A percentile compares a stretch with the other conserved stretches of the same genome.
These are phyloP conservation scores for Ylistrum balloti DNA, from an alignment of 1,140 invertebrate species.

Conservation along the genomic window DNA sequence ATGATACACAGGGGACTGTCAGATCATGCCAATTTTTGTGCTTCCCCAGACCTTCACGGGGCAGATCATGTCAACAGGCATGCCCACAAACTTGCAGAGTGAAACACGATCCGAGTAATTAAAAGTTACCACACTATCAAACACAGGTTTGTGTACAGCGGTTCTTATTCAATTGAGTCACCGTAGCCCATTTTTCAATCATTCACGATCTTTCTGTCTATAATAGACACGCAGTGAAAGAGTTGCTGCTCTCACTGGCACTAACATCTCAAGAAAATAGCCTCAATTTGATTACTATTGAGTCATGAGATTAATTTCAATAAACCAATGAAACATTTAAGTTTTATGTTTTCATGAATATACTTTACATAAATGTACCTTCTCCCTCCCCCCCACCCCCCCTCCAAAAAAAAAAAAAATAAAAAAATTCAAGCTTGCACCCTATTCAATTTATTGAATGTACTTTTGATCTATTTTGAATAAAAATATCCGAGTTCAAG, in stretches of 20 bases:
- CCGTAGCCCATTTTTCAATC: background rate
- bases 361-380: too few species aligned
- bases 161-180: background rate
- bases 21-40: background rate
- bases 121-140: background rate
- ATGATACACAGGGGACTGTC: background rate
- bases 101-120: background rate
- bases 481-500: background rate
- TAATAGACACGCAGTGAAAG: background rate
- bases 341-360: too few species aligned
- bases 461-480: background rate
- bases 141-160: background rate
- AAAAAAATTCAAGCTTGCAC: too few species aligned
- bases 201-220: background rate
- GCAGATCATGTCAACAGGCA: background rate
- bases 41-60: background rate
- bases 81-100: background rate
- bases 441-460: too few species aligned
- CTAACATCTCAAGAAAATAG: background rate
- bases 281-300: background rate
- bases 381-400: too few species aligned
- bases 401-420: too few species aligned
- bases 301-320: too few species aligned
- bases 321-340: too few species aligned
- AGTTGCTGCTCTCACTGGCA: background rate